Conservation (phyloP, 2,797 vertebrate genomes). For the Eremophila alpestris region DNA sequence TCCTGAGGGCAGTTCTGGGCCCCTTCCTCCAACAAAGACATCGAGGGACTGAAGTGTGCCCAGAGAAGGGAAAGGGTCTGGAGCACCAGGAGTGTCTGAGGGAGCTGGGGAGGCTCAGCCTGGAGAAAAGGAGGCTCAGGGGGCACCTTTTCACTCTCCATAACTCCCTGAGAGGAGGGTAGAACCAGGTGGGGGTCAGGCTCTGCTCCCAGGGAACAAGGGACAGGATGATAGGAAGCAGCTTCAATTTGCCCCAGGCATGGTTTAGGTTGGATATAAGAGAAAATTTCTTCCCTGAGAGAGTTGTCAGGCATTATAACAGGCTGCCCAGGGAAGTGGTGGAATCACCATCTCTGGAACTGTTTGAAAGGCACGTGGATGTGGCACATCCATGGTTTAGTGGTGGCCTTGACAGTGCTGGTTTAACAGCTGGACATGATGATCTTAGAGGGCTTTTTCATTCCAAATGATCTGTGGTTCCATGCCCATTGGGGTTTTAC, state of each 20-base stretch:
- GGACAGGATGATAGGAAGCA: not conserved
- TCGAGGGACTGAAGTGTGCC: not conserved
- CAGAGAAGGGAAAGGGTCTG: not conserved
- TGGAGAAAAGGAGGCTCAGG: not conserved
- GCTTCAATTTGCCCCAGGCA: not conserved
- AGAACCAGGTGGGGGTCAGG: accelerated
- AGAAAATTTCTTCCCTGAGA: not conserved
- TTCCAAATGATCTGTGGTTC: not conserved
- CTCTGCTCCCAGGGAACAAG: not conserved
- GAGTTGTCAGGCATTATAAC: not conserved
- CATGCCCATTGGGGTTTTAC: not conserved
- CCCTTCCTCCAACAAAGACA: not conserved
- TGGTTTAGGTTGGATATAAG: not conserved
- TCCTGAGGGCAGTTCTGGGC: not conserved
- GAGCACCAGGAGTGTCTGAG: not conserved
- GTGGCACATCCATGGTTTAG: not conserved
- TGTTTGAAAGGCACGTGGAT: not conserved
- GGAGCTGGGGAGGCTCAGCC: not conserved
- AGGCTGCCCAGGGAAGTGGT: not conserved
- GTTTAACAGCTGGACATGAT: not conserved
- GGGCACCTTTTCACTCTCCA: not conserved
- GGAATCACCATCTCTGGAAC: not conserved
- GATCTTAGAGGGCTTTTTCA: not conserved
- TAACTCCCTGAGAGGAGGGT: not conserved
- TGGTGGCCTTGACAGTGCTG: not conserved